These are phyloP conservation scores for Leptopilina boulardi DNA, from an alignment of 1,140 invertebrate genomes.

Conservation along the genomic window DNA sequence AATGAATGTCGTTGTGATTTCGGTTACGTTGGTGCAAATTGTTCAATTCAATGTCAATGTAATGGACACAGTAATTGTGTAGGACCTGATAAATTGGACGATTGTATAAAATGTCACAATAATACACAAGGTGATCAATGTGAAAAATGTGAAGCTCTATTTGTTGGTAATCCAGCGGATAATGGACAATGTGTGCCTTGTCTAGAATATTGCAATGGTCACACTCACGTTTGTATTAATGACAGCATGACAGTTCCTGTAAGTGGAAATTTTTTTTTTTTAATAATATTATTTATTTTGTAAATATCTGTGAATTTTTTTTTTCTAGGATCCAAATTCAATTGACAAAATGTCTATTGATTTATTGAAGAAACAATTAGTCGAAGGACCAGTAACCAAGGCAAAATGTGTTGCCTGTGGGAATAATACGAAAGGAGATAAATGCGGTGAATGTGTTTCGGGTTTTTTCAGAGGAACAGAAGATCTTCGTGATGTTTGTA, in stretches of 20 bases:
- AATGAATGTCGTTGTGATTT: slow-evolving; percentile 94
- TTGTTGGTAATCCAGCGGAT: slow-evolving; percentile 92
- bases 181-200: slow-evolving; percentile 92
- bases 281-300: background rate
- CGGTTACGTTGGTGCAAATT: slow-evolving; percentile 95
- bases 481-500: slow-evolving; percentile 84
- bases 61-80: slow-evolving; percentile 95
- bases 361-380: slow-evolving; percentile 78
- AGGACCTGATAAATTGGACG: slow-evolving; percentile 88
- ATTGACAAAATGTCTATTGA: slow-evolving; percentile 78
- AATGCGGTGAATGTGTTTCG: slow-evolving; percentile 89
- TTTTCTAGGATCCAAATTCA: slow-evolving; percentile 70
- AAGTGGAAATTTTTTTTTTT: slow-evolving; percentile 45
- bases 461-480: slow-evolving; percentile 92
- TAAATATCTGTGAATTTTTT: slow-evolving; percentile 7
- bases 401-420: slow-evolving; percentile 91
- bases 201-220: slow-evolving; percentile 91
- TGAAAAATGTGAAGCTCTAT: slow-evolving; percentile 91
- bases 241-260: slow-evolving; percentile 77
- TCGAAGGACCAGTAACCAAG: slow-evolving; percentile 81
- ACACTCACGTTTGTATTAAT: slow-evolving; percentile 88
- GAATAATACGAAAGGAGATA: slow-evolving; percentile 89
- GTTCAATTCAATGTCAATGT: slow-evolving; percentile 94
- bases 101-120: slow-evolving; percentile 91
- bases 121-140: slow-evolving; percentile 94